Conservation (phyloP, 2,888 invertebrate species). For the Acanthosepion lycidas region DNA sequence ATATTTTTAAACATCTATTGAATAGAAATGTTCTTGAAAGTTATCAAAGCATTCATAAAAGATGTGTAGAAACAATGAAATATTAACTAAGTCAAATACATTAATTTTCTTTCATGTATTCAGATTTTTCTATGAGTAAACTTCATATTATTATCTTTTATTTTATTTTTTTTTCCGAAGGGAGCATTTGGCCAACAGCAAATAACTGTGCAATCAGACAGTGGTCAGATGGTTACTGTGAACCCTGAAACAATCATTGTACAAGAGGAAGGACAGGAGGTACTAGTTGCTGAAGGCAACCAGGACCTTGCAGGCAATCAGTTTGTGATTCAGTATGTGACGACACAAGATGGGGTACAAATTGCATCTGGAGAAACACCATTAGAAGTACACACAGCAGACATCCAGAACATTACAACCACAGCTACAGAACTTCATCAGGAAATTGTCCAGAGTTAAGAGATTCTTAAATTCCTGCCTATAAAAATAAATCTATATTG, state of each 20-base stretch:
- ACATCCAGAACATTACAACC: slow-evolving; percentile 38
- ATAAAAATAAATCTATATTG: not conserved
- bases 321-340: slow-evolving; percentile 71
- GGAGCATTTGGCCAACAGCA: slow-evolving; percentile 57
- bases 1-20: too few relatives aligned
- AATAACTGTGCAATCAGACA: slow-evolving; percentile 62
- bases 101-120: too few relatives aligned
- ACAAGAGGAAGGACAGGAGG: slow-evolving; percentile 68
- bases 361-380: slow-evolving; percentile 53
- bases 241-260: slow-evolving; percentile 70
- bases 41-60: too few relatives aligned
- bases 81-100: too few relatives aligned
- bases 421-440: slow-evolving; percentile 34
- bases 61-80: too few relatives aligned
- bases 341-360: slow-evolving; percentile 54
- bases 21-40: too few relatives aligned
- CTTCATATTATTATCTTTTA: too few relatives aligned
- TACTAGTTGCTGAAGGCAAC: slow-evolving; percentile 61
- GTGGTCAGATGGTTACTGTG: slow-evolving; percentile 63
- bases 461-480: not conserved
- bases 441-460: slow-evolving; percentile 42
- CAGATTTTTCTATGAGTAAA: too few relatives aligned
- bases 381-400: slow-evolving; percentile 55
- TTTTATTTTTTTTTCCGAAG: slow-evolving; percentile 49
- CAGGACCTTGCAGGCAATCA: slow-evolving; percentile 61